Evolutionary conservation across 1,140 invertebrate species (phyloP).

Genomic region (Patella vulgata): DNA sequence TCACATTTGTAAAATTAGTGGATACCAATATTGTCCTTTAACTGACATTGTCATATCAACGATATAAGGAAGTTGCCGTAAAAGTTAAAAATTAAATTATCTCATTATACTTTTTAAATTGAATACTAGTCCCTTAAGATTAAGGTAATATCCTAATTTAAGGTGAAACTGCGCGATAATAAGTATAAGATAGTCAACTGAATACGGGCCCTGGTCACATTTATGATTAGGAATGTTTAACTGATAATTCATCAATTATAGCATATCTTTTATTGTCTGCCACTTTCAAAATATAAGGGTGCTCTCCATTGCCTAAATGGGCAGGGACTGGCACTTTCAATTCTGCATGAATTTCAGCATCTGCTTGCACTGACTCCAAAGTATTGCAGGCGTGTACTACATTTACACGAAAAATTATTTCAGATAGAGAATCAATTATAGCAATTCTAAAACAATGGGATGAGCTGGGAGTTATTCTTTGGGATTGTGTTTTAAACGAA

Average conservation of each 20-base stretch:
- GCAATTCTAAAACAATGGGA: conserved; percentile 53
- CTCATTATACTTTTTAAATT: too few relatives aligned
- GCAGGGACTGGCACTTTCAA: conserved; percentile 41
- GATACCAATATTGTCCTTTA: too few relatives aligned
- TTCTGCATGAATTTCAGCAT: conserved; percentile 31
- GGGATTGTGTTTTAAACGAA: conserved; percentile 29
- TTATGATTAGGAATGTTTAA: conserved; percentile 42
- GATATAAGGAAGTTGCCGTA: too few relatives aligned
- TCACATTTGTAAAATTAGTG: too few relatives aligned
- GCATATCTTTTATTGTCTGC: conserved; percentile 55
- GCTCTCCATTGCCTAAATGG: conserved; percentile 30
- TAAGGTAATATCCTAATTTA: too few relatives aligned
- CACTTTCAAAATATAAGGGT: conserved; percentile 55
- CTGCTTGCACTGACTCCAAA: conserved; percentile 44
- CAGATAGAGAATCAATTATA: conserved; percentile 41
- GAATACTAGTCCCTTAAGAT: too few relatives aligned
- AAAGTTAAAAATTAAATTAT: too few relatives aligned
- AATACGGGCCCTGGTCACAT: too few relatives aligned
- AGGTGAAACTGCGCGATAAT: too few relatives aligned
- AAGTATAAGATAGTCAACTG: too few relatives aligned
- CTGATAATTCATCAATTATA: conserved; percentile 55
- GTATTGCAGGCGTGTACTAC: conserved; percentile 53
- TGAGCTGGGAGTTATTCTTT: conserved; percentile 48
- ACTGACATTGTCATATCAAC: too few relatives aligned
- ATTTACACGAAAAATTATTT: conserved; percentile 46